phyloP scores from a whole-genome alignment of 2,888 invertebrate genomes.

The Amphipyra tragopoginis region DNA sequence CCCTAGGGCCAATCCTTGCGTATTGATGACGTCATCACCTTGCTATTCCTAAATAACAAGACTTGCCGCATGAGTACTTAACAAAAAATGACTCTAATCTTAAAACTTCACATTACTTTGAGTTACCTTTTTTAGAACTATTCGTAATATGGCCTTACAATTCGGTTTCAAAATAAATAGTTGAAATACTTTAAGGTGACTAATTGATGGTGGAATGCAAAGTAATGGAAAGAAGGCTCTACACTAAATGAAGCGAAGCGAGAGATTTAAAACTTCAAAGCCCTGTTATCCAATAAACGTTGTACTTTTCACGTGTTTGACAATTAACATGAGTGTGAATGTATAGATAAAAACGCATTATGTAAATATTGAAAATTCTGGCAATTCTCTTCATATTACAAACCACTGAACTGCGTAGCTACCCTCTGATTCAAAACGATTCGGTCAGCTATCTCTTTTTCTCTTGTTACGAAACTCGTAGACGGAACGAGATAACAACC shows the following conservation, averaged over 20 bases:
- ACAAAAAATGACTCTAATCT: conserved; percentile 29
- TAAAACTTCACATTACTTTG: conserved; percentile 11
- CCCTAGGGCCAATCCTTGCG: no score
- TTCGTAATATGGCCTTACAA: conserved; percentile 13
- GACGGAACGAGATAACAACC: no score
- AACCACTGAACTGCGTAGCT: no score
- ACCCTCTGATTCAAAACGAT: no score
- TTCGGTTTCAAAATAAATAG: conserved; percentile 28
- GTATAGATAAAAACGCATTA: no score
- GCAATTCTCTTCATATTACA: no score
- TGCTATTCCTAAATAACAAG: not conserved
- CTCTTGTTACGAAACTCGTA: no score
- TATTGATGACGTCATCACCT: conserved; percentile 4
- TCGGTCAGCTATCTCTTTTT: no score
- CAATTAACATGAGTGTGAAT: no score
- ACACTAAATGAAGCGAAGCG: conserved; percentile 4
- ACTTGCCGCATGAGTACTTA: conserved; percentile 10
- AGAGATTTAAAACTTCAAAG: not conserved
- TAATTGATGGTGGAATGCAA: conserved; percentile 37
- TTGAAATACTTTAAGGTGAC: conserved; percentile 50
- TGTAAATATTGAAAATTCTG: no score
- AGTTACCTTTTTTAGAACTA: conserved; percentile 19
- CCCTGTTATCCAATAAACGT: no score
- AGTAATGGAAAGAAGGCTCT: not conserved
- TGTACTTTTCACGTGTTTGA: no score